phyloP scores from a whole-genome alignment of 1,140 invertebrate species.

The Yoshiicerus persimilis region DNA sequence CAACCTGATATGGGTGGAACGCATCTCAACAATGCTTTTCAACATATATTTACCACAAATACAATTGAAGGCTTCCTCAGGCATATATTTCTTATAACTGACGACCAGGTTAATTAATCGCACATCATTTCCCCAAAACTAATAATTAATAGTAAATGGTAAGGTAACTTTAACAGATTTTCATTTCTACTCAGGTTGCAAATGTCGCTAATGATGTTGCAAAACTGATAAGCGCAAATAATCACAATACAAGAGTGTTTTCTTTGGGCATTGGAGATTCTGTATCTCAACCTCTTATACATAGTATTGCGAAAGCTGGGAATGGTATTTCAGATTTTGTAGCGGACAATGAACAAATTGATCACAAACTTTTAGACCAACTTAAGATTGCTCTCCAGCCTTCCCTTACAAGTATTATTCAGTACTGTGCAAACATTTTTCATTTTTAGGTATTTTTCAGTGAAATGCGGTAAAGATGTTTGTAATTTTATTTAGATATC shows the following conservation, averaged over 20 bases:
- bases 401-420: constrained; percentile 48
- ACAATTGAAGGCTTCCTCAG: constrained; percentile 47
- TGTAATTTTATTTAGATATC: not conserved
- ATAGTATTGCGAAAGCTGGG: constrained; percentile 53
- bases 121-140: not conserved
- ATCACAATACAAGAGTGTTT: constrained; percentile 51
- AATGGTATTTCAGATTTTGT: constrained; percentile 52
- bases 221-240: constrained; percentile 48
- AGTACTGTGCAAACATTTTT: not conserved
- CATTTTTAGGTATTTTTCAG: not conserved
- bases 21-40: not conserved
- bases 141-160: not conserved
- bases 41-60: constrained; percentile 49
- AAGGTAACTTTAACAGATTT: too few species aligned
- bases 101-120: constrained; percentile 50
- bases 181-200: not conserved
- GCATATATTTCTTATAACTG: constrained; percentile 54
- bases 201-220: constrained; percentile 52
- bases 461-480: not conserved
- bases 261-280: constrained; percentile 53
- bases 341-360: constrained; percentile 50
- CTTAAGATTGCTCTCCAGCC: constrained; percentile 54
- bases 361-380: constrained; percentile 51
- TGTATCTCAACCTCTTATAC: constrained; percentile 51
- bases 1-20: constrained; percentile 50